phyloP scores from a whole-genome alignment of 2,888 invertebrate species.

The Microdon myrmicae region DNA sequence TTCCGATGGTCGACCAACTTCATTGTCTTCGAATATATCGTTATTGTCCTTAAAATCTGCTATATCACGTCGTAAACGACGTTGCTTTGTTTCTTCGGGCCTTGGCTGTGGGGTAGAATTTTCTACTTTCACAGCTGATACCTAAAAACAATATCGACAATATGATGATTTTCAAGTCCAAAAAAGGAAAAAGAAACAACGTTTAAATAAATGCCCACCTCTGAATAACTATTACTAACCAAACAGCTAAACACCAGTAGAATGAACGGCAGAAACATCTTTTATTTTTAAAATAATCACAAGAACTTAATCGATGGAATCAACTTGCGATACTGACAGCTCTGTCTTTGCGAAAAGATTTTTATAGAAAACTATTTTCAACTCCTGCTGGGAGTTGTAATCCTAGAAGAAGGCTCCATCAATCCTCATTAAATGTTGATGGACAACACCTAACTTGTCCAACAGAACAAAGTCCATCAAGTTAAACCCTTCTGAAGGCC shows the following conservation, averaged over 20 bases:
- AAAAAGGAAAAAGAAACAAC: too few species aligned
- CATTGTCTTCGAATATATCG: conserved; percentile 39
- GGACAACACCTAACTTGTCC: too few species aligned
- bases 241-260: conserved; percentile 39
- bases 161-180: too few species aligned
- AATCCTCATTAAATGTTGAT: conserved; percentile 49
- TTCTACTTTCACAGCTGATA: conserved; percentile 23
- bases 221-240: conserved; percentile 28
- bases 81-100: conserved; percentile 31
- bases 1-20: conserved; percentile 31
- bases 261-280: conserved; percentile 44
- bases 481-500: conserved; percentile 30
- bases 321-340: conserved; percentile 34
- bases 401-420: conserved; percentile 23
- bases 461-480: too few species aligned
- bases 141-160: too few species aligned
- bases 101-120: conserved; percentile 9
- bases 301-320: conserved; percentile 7
- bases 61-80: conserved; percentile 28
- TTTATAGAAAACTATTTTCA: conserved; percentile 37
- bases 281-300: neutral
- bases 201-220: conserved; percentile 8
- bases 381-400: conserved; percentile 41
- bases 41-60: conserved; percentile 31
- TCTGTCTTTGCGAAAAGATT: conserved; percentile 21